Evolutionary conservation across 2,797 vertebrate species (phyloP).

Genomic region (Toxotes lorentzi): DNA sequence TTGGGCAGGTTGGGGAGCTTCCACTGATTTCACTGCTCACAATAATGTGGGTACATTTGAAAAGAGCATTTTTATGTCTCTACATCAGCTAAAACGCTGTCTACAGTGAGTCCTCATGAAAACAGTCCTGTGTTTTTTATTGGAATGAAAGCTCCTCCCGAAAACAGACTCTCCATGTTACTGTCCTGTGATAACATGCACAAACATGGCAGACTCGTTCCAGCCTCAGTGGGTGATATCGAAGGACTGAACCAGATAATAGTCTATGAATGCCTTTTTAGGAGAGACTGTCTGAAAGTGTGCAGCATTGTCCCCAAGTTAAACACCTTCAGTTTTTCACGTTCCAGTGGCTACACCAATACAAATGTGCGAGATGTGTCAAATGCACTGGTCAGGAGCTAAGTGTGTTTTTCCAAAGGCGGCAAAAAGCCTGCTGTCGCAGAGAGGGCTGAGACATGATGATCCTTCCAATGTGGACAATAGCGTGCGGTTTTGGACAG

Average conservation of each 20-base stretch:
- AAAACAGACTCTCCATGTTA: no score
- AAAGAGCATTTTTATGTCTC: no score
- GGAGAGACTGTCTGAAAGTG: no score
- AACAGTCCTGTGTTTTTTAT: background rate
- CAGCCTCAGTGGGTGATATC: no score
- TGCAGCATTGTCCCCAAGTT: no score
- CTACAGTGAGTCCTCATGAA: background rate
- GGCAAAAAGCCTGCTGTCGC: background rate
- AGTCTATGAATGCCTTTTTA: no score
- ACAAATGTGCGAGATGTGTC: background rate
- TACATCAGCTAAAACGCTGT: no score
- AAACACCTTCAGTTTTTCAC: no score
- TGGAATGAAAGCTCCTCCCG: background rate
- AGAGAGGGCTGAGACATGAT: background rate
- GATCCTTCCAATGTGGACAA: background rate
- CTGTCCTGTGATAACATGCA: no score
- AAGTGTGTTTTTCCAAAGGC: background rate
- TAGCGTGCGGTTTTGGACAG: background rate
- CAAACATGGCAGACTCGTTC: no score
- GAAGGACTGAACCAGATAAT: no score
- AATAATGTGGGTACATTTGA: background rate
- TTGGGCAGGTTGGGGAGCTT: background rate
- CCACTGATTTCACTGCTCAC: background rate
- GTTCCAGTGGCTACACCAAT: no score
- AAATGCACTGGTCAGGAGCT: background rate